Evolutionary conservation across 2,888 invertebrate species (phyloP), one percentile per base, ranked within the genome.

Genomic region (Chaetogeoica ovagalla): DNA sequence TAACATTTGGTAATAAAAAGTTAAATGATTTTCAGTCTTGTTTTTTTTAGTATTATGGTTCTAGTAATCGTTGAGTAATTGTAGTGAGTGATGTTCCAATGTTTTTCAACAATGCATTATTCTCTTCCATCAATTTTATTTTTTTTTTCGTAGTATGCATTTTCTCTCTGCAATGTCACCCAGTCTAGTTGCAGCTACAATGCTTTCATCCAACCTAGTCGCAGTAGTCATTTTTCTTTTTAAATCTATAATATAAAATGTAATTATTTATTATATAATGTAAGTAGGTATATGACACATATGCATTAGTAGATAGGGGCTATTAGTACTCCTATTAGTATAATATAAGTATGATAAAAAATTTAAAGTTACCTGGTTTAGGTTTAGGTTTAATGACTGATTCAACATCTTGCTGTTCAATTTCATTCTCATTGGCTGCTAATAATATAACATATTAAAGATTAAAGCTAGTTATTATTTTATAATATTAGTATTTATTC

Each of bases 111-210:
- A 17, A 48, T n/a, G 11, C 43, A 48, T 68, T 68, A 15, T 68
- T 68, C 19, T 68, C 68, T 21, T 68, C 68, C 68, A 48, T 48
- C n/a, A 37, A 37, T 57, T 70, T 57, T 7, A 70, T n/a, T 55
- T 39, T 57, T 70, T 57, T 57, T 55, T 17, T 1, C n/a, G 57
- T 39, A 70, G 19, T 39, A 70, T 11, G 30, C 57, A 57, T 70
- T 70, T 70, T 39, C 37, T 70, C 37, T 70, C 68, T 2, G 48
- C 21, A 68, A 68, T 68, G 30, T 21, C 11, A 11, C n/a, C 21
- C 21, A 68, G 70, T 19, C 37, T 52, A 70, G 37, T 70, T 55
- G 70, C 57, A 70, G 70, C 70, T 70, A 9, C n/a, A 57, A n/a
- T 70, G n/a, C 55, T 70, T 70, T 30, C 70, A 70, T 3, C 13